A percentile compares a stretch with the other conserved stretches of the same genome.
Evolutionary conservation across 2,113 vertebrate species (phyloP).

Genomic region (Rhabdornis inornatus): DNA sequence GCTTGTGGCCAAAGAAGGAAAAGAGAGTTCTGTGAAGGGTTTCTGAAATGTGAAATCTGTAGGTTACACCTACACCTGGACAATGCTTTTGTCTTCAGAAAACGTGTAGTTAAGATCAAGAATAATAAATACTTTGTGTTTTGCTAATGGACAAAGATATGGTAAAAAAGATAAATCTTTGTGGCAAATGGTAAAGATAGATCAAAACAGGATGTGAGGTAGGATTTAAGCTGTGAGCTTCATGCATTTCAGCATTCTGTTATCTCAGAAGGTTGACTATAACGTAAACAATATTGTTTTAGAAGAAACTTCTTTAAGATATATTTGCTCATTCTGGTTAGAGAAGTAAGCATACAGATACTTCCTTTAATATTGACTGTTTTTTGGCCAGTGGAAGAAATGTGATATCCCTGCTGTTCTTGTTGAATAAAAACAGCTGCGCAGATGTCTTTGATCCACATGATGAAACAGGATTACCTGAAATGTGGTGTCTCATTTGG

Average conservation of each 20-base stretch:
- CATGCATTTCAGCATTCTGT: not conserved
- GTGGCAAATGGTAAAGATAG: not conserved
- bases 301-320: not conserved
- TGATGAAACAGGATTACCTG: not conserved
- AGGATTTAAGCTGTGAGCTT: not conserved
- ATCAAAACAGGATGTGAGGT: not conserved
- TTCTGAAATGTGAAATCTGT: not conserved
- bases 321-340: not conserved
- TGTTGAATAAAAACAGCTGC: not conserved
- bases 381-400: not conserved
- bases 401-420: not conserved
- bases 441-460: not conserved
- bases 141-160: not conserved
- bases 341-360: not conserved
- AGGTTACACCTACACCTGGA: not conserved
- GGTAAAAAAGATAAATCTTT: not conserved
- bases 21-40: not conserved
- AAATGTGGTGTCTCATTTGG: not conserved
- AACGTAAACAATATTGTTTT: not conserved
- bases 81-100: not conserved
- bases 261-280: not conserved
- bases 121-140: not conserved
- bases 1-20: not conserved
- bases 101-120: not conserved
- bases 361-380: not conserved